A percentile compares a stretch with the other conserved stretches of the same genome.
These are phyloP conservation scores for Pollenia amentaria DNA, from an alignment of 2,888 invertebrate genomes.

Conservation along the genomic window DNA sequence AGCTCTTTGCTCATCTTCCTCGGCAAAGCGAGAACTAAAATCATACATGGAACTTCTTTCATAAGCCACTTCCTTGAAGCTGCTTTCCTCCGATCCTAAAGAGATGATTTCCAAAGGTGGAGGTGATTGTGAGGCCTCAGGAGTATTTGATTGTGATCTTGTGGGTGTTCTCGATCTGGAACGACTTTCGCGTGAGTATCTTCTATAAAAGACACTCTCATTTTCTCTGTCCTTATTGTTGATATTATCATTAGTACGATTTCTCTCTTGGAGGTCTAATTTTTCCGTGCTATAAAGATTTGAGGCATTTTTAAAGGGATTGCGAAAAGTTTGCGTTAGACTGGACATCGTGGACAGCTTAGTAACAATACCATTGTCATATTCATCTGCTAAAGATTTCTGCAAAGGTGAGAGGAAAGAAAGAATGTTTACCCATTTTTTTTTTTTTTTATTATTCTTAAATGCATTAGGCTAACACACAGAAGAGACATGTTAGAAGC, in stretches of 20 bases:
- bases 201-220: conserved; percentile 58
- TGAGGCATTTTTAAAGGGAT: conserved; percentile 77
- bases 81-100: background rate
- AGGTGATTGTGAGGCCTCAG: conserved; percentile 79
- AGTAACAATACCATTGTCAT: conserved; percentile 48
- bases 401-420: background rate
- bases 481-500: too few relatives aligned
- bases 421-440: too few relatives aligned
- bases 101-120: conserved; percentile 57
- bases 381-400: conserved; percentile 39
- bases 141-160: conserved; percentile 74
- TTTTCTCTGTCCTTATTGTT: conserved; percentile 58
- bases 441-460: too few relatives aligned
- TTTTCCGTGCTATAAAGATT: conserved; percentile 49
- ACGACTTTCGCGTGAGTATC: conserved; percentile 74
- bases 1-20: conserved; percentile 76
- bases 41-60: conserved; percentile 82
- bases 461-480: too few relatives aligned
- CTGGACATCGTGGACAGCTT: conserved; percentile 45
- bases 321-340: conserved; percentile 73
- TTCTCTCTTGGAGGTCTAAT: conserved; percentile 18
- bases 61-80: conserved; percentile 76
- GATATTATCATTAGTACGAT: conserved; percentile 2
- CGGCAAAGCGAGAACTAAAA: conserved; percentile 75
- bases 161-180: conserved; percentile 80